Base-by-base conservation (phyloP, 2,797 vertebrate species). In the Hybognathus amarus region DNA sequence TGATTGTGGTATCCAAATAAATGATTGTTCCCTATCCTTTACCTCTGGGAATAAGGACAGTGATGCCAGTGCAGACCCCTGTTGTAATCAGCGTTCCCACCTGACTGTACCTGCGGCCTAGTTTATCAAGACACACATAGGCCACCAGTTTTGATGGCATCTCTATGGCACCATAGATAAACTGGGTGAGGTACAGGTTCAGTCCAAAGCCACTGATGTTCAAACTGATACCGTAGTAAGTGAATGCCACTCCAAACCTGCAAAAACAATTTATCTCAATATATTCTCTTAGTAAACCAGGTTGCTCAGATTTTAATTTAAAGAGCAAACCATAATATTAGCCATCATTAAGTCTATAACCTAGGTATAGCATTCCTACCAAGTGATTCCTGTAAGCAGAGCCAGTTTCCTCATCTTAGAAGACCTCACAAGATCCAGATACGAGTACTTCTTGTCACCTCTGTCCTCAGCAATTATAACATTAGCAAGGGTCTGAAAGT, bases 171-270 rank as follows among this genome's bases (percentile, higher is more conserved):
- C 94, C 95, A 0, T 96, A 97, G 80, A 97, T 91, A 89, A 97
- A 95, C 90, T 97, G 96, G 5, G 94, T 96, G 78, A 97, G 86
- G 82, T 96, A 97, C 80, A 96, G 90, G 76, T 91, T 93, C 71
- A 96, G 87, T 30, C 95, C 95, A 83, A 97, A 95, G 38, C 94
- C 94, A 0, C 87, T 87, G 20, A 96, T 77, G 27, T 96, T 95
- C 82, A 97, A 87, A 89, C 94, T 96, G 89, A 96, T 94, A 83
- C 95, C 95, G 0, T 97, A 97, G 45, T 96, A 98, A 10, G 94
- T 93, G 85, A 94, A 95, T 61, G 96, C 94, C 77, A 96, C 93
- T 2, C 94, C 95, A 80, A 95, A 96, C 97, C 97, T 98, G 88
- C 12, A n/a, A 69, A 18, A 67, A 63, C 13, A 36, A 36, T 56